Evolutionary conservation across 2,888 invertebrate species (phyloP).

Genomic region (Dryobotodes eremita): DNA sequence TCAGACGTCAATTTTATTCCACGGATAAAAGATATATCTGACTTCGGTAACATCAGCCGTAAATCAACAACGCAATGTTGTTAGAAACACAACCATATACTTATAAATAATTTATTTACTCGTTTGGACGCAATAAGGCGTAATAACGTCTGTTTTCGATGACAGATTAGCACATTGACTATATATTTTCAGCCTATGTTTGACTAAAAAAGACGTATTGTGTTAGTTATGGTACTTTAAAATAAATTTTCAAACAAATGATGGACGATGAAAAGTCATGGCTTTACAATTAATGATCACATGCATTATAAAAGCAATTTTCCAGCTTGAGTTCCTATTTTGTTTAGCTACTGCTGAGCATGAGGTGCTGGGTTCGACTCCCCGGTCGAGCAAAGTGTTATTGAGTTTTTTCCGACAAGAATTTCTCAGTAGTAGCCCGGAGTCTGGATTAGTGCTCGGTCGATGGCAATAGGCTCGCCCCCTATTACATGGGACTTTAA

Average conservation of each 20-base stretch:
- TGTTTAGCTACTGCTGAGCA: too few relatives aligned
- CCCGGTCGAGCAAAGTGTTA: too few relatives aligned
- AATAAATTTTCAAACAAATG: not conserved
- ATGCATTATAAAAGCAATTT: not conserved
- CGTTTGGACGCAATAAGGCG: slow-evolving; percentile 31
- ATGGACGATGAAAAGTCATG: not conserved
- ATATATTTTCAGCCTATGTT: slow-evolving; percentile 10
- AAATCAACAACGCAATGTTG: not conserved
- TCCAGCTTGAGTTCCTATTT: not conserved
- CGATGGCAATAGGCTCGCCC: too few relatives aligned
- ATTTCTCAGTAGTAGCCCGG: too few relatives aligned
- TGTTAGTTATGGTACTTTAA: not conserved
- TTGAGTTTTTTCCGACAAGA: too few relatives aligned
- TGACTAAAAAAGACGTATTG: not conserved
- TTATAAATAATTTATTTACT: slow-evolving; percentile 49
- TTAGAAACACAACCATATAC: slow-evolving; percentile 10
- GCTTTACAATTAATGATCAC: not conserved
- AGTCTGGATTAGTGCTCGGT: too few relatives aligned
- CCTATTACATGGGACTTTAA: too few relatives aligned
- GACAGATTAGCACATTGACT: slow-evolving; percentile 7
- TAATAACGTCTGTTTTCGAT: slow-evolving; percentile 3
- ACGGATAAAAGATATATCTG: too few relatives aligned
- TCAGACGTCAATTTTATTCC: too few relatives aligned
- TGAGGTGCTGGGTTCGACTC: too few relatives aligned
- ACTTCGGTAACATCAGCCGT: too few relatives aligned